phyloP scores from a whole-genome alignment of 1,140 invertebrate genomes.

The Sarcophaga bullata region DNA sequence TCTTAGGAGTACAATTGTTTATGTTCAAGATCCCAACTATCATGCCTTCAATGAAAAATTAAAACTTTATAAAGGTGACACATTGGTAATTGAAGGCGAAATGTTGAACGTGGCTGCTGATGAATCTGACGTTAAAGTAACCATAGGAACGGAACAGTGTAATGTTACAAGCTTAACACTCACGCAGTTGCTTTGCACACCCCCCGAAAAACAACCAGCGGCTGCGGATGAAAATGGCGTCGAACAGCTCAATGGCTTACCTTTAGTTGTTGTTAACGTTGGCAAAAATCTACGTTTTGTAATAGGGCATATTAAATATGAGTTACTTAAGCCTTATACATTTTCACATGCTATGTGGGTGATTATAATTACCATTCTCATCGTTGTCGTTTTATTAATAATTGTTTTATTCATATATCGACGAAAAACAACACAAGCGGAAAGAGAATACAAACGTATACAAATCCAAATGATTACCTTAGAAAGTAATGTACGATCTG shows the following conservation, averaged over 20 bases:
- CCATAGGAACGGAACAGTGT: constrained; percentile 86
- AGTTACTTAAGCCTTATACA: constrained; percentile 83
- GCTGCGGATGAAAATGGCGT: constrained; percentile 87
- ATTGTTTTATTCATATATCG: constrained; percentile 89
- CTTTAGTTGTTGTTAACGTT: constrained; percentile 89
- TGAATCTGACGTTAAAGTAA: constrained; percentile 92
- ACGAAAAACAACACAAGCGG: constrained; percentile 92
- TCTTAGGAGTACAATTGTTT: constrained; percentile 81
- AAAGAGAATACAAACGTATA: constrained; percentile 95
- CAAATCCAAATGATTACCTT: constrained; percentile 99
- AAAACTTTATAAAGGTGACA: constrained; percentile 94
- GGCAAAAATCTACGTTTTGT: constrained; percentile 87
- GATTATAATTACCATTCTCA: constrained; percentile 83
- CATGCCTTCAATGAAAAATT: constrained; percentile 85
- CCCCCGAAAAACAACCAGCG: constrained; percentile 85
- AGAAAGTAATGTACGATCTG: constrained; percentile 96
- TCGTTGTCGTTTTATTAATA: constrained; percentile 86
- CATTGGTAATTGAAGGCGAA: constrained; percentile 94
- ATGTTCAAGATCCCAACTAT: constrained; percentile 93
- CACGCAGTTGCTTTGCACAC: constrained; percentile 89
- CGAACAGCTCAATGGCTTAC: constrained; percentile 78
- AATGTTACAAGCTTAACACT: constrained; percentile 93
- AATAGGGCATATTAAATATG: constrained; percentile 89
- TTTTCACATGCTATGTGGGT: constrained; percentile 89
- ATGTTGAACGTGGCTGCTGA: constrained; percentile 91